Evolutionary conservation across 2,113 vertebrate species (phyloP), one percentile per base, ranked within the genome.

Genomic region (Gadus chalcogrammus): DNA sequence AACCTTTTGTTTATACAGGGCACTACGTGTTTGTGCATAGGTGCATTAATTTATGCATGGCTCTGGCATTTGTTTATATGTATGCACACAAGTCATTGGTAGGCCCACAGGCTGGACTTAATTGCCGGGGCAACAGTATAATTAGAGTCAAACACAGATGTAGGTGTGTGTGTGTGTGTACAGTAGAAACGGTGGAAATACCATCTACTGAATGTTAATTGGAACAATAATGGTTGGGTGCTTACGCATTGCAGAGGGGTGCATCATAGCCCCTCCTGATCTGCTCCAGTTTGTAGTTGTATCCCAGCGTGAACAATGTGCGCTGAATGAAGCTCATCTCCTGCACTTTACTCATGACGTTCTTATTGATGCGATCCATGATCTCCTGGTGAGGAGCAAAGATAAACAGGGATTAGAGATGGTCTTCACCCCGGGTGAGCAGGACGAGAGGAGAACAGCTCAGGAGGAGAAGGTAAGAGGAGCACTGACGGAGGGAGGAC

Each of bases 291-390:
- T 99, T 99, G 81, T 99, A 99, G 75, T 94, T 93, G 79, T 97
- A 99, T 38, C 94, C 97, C 82, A 99, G 87, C 68, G 94, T 97
- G 86, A 99, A 99, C 64, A 99, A 82, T 17, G 94, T 95, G 91
- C 91, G 95, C 89, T 97, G 96, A 72, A 98, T 58, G 17, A 92
- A 93, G 78, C 91, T 94, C 97, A 97, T 98, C 88, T 99, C 96
- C 85, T 95, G 94, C 64, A 99, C 95, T 92, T 98, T 99, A 76
- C 92, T 94, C 96, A 98, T 98, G 69, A 99, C 97, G 1, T 94
- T 98, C 88, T 95, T 99, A 88, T 96, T 95, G 89, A 99, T 99
- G 71, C 96, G 94, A 85, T 99, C 97, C 97, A 99, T 96, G 56
- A 99, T 98, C 94, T 99, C 97, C 97, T 99, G 73, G 1, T 83